phyloP scores from a whole-genome alignment of 2,797 vertebrate genomes.

The Antennarius maculatus region DNA sequence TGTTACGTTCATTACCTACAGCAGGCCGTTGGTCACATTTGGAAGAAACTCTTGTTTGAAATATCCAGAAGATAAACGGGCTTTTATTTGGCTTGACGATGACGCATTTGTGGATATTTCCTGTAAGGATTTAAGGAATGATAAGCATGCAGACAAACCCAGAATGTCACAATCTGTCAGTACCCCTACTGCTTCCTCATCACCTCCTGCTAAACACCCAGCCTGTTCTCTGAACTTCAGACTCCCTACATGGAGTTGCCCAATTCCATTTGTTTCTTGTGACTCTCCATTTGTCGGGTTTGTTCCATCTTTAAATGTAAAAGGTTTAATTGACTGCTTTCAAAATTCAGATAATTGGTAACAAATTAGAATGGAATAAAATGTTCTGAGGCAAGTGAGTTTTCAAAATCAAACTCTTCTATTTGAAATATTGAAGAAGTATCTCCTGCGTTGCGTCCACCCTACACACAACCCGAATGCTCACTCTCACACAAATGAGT shows the following conservation, averaged over 20 bases:
- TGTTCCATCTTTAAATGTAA: too few species aligned
- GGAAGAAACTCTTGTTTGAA: conserved; percentile 5
- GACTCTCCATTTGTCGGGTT: conserved; percentile 45
- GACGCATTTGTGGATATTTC: conserved; percentile 5
- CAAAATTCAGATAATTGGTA: too few species aligned
- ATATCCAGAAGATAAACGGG: conserved; percentile 10
- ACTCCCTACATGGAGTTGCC: conserved; percentile 30
- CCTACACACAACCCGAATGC: background rate
- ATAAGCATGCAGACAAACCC: background rate
- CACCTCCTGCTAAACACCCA: background rate
- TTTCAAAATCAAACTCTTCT: too few species aligned
- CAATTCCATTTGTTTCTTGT: conserved; percentile 45
- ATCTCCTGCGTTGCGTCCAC: too few species aligned
- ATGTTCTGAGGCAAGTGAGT: too few species aligned
- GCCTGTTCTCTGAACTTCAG: conserved; percentile 1
- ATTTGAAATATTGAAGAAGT: too few species aligned
- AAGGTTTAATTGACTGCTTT: too few species aligned
- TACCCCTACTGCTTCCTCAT: background rate
- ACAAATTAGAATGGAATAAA: too few species aligned
- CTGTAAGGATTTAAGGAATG: background rate
- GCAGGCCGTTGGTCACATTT: conserved; percentile 10
- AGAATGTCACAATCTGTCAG: background rate
- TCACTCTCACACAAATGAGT: too few species aligned
- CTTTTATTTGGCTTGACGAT: conserved; percentile 21
- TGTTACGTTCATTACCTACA: conserved; percentile 12